phyloP scores from a whole-genome alignment of 2,888 invertebrate genomes.

The Drosophila nigritarsus region DNA sequence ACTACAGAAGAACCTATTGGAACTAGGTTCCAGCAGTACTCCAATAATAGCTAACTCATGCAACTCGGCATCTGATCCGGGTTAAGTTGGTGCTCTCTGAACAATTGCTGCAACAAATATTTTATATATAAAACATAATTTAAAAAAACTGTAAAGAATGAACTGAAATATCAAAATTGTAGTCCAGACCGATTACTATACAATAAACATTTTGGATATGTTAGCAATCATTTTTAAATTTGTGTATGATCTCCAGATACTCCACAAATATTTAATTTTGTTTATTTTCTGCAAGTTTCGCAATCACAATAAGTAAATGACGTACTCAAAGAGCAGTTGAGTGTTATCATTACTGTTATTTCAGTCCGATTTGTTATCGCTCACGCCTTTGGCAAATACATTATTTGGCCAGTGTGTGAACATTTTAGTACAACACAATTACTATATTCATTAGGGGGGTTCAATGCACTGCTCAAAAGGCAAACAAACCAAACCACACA shows the following conservation, averaged over 20 bases:
- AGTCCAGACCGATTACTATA: background rate
- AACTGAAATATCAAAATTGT: background rate
- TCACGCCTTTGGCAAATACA: slow-evolving; percentile 52
- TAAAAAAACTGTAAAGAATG: background rate
- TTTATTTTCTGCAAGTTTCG: background rate
- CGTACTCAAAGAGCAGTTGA: background rate
- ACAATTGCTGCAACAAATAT: background rate
- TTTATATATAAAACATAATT: background rate
- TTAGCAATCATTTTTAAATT: background rate
- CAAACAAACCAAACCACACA: slow-evolving; percentile 26
- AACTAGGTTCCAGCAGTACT: background rate
- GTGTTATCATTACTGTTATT: slow-evolving; percentile 10
- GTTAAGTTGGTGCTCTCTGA: background rate
- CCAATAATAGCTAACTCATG: background rate
- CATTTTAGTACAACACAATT: slow-evolving; percentile 42
- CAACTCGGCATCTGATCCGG: too few relatives aligned
- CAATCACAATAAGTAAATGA: background rate
- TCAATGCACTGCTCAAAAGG: slow-evolving; percentile 65
- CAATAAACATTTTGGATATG: background rate
- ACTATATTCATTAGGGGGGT: slow-evolving; percentile 61
- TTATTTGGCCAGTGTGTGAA: slow-evolving; percentile 1
- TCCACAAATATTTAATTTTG: background rate
- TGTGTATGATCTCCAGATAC: background rate
- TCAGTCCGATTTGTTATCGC: slow-evolving; percentile 21
- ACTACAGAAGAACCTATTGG: background rate